Conservation (phyloP, 2,113 vertebrate species). For the Hippoglossus stenolepis region DNA sequence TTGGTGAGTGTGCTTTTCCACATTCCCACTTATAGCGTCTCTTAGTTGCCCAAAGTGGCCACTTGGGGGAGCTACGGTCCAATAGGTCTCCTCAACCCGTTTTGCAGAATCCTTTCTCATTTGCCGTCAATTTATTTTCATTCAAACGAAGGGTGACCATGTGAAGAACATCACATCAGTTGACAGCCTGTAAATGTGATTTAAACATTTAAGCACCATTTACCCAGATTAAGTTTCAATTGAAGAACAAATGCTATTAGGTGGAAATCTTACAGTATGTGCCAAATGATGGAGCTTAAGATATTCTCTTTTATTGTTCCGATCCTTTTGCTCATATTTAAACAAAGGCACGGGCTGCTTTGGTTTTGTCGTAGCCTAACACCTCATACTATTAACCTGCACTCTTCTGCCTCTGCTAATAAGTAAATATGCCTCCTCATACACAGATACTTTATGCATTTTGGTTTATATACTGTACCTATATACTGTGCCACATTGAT, state of each 20-base stretch:
- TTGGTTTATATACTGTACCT: slow-evolving; percentile 24
- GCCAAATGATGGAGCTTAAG: slow-evolving; percentile 61
- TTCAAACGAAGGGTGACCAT: slow-evolving; percentile 83
- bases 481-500: slow-evolving; percentile 40
- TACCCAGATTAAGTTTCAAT: slow-evolving; percentile 82
- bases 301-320: slow-evolving; percentile 49
- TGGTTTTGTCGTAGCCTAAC: slow-evolving; percentile 10
- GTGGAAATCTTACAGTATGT: slow-evolving; percentile 75
- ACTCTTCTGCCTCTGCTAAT: slow-evolving; percentile 30
- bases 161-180: slow-evolving; percentile 83
- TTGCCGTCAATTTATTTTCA: slow-evolving; percentile 82
- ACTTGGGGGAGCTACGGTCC: slow-evolving; percentile 77
- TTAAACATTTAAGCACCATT: slow-evolving; percentile 84
- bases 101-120: slow-evolving; percentile 74
- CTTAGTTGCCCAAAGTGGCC: slow-evolving; percentile 43
- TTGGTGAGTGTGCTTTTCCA: slow-evolving; percentile 7
- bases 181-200: slow-evolving; percentile 85
- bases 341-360: slow-evolving; percentile 28
- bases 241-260: slow-evolving; percentile 83
- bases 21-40: neutral
- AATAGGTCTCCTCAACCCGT: slow-evolving; percentile 41
- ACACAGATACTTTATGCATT: neutral
- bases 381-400: slow-evolving; percentile 9
- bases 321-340: slow-evolving; percentile 42
- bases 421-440: slow-evolving; percentile 10